Base-by-base conservation (phyloP, 2,113 vertebrate genomes). In the Empidonax alnorum region DNA sequence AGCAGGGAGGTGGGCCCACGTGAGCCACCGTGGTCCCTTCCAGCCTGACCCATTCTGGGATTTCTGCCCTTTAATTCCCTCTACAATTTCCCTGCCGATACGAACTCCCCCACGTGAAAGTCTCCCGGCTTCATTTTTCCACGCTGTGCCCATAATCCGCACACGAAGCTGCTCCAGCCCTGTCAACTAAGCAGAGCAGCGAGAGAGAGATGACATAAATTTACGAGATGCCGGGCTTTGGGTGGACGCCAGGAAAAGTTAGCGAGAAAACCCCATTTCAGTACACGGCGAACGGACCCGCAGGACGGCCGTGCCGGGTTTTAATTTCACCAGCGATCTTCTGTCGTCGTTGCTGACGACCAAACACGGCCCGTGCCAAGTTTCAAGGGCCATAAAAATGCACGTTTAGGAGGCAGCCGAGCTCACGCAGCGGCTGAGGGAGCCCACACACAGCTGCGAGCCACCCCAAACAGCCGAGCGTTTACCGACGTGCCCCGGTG, bases 181-280 rank as follows among this genome's bases (percentile, higher is more conserved):
- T n/a, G 37, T 79, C 73, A 81, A 37, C 27, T 7, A 46, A 92
- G 58, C 83, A 46, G 37, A 58, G 76, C 71, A 39, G 83, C 30
- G 55, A 62, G 44, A 44, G 44, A 44, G 39, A 63, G 80, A 84
- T 55, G 84, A 93, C 44, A 75, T 15, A 75, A 62, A 95, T 93
- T 87, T 94, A 94, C 53, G 78, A 95, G 91, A 94, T 67, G 65
- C 74, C 9, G 44, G 12, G 24, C 21, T 89, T 56, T 87, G 94
- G 91, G 44, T 12, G 37, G 62, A 24, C 2, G 77, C 93, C 91
- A 92, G 62, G 52, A 75, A 87, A 92, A 9, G 65, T 78, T 87
- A 44, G 61, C 84, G 55, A 84, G 94, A 94, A 96, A 96, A 92
- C 27, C 93, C 53, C 77, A 67, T 84, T 89, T 81, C 87, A 78